Conservation (phyloP, 2,113 vertebrate genomes). For the Galbula dea region DNA sequence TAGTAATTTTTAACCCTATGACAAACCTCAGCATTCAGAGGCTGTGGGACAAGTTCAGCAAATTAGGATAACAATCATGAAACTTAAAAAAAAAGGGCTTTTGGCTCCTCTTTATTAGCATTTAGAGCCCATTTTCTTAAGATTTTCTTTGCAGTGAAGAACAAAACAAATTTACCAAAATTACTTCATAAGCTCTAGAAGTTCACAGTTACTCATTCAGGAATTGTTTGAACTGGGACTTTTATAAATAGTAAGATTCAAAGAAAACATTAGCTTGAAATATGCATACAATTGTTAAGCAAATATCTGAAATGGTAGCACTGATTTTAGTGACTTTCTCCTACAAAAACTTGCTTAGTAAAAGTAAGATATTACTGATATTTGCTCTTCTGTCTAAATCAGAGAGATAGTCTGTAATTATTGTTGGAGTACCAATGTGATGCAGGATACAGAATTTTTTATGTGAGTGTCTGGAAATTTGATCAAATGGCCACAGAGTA, state of each 20-base stretch:
- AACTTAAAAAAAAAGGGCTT: neutral
- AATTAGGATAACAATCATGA: neutral
- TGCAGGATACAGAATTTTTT: neutral
- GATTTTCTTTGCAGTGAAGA: neutral
- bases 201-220: neutral
- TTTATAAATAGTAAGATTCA: neutral
- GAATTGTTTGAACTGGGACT: neutral
- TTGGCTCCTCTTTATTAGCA: neutral
- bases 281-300: fast-evolving
- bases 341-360: neutral
- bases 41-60: neutral
- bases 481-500: neutral
- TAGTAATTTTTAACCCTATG: neutral
- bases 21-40: neutral
- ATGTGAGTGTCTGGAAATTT: neutral
- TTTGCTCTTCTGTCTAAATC: neutral
- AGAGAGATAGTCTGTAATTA: neutral
- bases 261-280: neutral
- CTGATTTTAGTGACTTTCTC: neutral
- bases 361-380: neutral
- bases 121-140: neutral
- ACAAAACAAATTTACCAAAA: neutral
- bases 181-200: neutral
- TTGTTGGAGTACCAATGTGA: neutral
- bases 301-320: neutral